A percentile compares a stretch with the other conserved stretches of the same genome.
Evolutionary conservation across 2,888 invertebrate species (phyloP).

Genomic region (Pseudococcus longispinus): DNA sequence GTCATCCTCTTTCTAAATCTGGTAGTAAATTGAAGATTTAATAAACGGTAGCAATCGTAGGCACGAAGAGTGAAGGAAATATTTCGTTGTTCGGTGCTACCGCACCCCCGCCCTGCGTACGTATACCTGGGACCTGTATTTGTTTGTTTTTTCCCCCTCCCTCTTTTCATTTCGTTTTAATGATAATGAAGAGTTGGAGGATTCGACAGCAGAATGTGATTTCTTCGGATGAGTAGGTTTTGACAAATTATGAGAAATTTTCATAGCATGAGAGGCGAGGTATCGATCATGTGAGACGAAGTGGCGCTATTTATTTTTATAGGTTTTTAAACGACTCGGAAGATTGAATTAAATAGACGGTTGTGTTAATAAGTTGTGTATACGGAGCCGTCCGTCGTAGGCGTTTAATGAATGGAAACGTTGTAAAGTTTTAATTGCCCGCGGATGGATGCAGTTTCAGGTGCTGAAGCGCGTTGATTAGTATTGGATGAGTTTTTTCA

Average conservation of each 20-base stretch:
- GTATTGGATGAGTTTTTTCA: neutral
- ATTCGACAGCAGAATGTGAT: neutral
- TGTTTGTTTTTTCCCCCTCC: neutral
- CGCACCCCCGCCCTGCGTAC: neutral
- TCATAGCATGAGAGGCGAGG: neutral
- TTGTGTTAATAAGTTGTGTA: conserved; percentile 29
- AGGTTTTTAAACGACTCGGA: conserved; percentile 25
- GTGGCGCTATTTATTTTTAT: conserved; percentile 42
- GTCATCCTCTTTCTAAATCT: conserved; percentile 15
- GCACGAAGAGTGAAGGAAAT: neutral
- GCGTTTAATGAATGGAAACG: conserved; percentile 14
- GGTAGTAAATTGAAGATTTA: conserved; percentile 38
- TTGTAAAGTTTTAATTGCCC: conserved; percentile 2
- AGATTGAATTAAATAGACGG: conserved; percentile 39
- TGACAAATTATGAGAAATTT: conserved; percentile 16
- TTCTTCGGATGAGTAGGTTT: neutral
- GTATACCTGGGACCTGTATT: neutral
- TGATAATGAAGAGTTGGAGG: neutral
- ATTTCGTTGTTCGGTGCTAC: neutral
- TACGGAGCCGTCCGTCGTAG: neutral
- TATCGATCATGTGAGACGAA: neutral
- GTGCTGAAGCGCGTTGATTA: no score
- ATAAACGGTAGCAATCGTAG: conserved; percentile 8
- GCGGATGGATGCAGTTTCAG: neutral
- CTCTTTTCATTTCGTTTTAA: neutral